Evolutionary conservation across 1,140 invertebrate species (phyloP), one percentile per base, ranked within the genome.

Genomic region (Armadillidium nasatum): DNA sequence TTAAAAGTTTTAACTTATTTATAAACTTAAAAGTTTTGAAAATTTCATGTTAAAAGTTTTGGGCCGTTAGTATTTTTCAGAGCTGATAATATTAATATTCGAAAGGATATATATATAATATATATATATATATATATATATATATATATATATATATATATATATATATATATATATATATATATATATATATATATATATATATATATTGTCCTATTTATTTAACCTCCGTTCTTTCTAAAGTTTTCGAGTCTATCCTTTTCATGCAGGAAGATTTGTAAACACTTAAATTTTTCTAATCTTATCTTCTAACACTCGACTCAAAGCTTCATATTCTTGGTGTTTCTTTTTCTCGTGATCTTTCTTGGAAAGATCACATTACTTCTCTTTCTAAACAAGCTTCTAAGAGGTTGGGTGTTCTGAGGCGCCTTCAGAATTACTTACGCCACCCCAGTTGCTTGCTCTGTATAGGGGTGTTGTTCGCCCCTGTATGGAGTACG

Each of bases 121-220:
- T 50, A 50, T 50, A 50, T 50, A 50, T 50, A 50, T 50, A 50
- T 50, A 50, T 50, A 50, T 50, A 50, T 50, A 50, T 50, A 50
- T 50, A 50, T 50, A 50, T 50, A 50, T 50, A 50, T 50, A 50
- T 50, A 50, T 50, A 50, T 50, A 50, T 50, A 50, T 50, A 50
- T 50, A 50, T 50, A 50, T 50, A 50, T 50, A 50, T 50, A 50
- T 50, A 50, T 50, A 50, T 15, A 50, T 15, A 50, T 50, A 50
- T 50, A 15, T 50, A 50, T 50, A 50, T 50, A 50, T 50, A 50
- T 50, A 50, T 50, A 50, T 50, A 50, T 50, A 50, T 50, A n/a
- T n/a, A n/a, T n/a, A n/a, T n/a, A n/a, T n/a, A n/a, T n/a, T n/a
- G n/a, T n/a, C n/a, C n/a, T n/a, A n/a, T n/a, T n/a, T n/a, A n/a